phyloP scores from a whole-genome alignment of 2,888 invertebrate species.

The Muschampia staudingeri region DNA sequence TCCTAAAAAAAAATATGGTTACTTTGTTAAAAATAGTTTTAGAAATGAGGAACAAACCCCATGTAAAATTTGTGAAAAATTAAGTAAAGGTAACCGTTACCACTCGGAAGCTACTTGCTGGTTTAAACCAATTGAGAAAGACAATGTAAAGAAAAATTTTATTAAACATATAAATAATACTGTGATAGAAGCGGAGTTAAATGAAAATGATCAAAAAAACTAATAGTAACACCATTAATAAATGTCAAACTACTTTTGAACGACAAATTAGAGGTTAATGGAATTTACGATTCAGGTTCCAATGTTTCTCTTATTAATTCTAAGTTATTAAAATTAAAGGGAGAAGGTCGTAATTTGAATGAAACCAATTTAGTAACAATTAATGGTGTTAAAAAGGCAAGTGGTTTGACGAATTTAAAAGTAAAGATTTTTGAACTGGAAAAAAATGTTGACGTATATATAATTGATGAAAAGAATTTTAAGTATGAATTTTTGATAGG shows the following conservation, averaged over 20 bases:
- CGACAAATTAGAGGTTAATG: background rate
- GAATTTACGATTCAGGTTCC: conserved; percentile 28
- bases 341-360: background rate
- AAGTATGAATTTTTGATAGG: conserved; percentile 66
- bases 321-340: conserved; percentile 22
- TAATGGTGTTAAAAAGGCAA: conserved; percentile 40
- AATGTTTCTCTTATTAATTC: conserved; percentile 33
- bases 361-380: conserved; percentile 27
- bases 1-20: conserved; percentile 26
- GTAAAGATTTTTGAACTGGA: conserved; percentile 58
- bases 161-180: conserved; percentile 44
- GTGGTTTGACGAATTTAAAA: conserved; percentile 50
- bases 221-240: conserved; percentile 34
- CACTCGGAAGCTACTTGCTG: conserved; percentile 48
- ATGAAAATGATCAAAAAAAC: conserved; percentile 5
- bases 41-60: background rate
- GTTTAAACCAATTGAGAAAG: conserved; percentile 5
- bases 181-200: conserved; percentile 49
- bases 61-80: conserved; percentile 40
- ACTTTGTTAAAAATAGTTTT: background rate
- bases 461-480: conserved; percentile 65
- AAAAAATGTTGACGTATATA: conserved; percentile 55
- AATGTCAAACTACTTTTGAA: conserved; percentile 13
- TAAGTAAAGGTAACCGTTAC: conserved; percentile 53
- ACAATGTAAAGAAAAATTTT: conserved; percentile 11